phyloP scores from a whole-genome alignment of 2,888 invertebrate species.

The Noctua janthina region DNA sequence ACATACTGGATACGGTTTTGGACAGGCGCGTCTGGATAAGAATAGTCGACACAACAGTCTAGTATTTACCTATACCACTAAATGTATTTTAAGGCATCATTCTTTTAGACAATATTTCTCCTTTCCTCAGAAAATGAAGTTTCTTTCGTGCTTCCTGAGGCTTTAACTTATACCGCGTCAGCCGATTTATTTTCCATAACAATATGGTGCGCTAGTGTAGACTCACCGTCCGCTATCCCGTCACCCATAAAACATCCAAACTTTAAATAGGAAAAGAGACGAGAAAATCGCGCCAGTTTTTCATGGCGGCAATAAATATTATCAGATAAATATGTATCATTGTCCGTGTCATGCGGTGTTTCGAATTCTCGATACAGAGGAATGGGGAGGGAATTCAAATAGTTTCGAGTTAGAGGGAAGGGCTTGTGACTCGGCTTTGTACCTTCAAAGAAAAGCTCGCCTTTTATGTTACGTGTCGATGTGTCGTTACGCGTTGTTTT shows the following conservation, averaged over 20 bases:
- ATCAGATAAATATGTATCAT: conserved; percentile 89
- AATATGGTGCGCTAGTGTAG: conserved; percentile 50
- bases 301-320: conserved; percentile 86
- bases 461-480: conserved; percentile 75
- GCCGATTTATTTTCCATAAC: conserved; percentile 54
- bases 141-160: conserved; percentile 15
- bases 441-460: conserved; percentile 72
- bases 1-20: not conserved
- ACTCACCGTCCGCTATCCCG: conserved; percentile 54
- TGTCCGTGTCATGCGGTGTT: conserved; percentile 81
- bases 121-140: conserved; percentile 10
- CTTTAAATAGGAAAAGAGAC: conserved; percentile 86
- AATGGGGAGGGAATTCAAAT: conserved; percentile 81
- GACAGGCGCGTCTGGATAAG: not conserved
- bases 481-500: conserved; percentile 75
- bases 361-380: conserved; percentile 72
- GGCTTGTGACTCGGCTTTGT: conserved; percentile 67
- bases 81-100: not conserved
- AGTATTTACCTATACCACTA: not conserved
- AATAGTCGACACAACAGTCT: not conserved
- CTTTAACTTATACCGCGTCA: conserved; percentile 17
- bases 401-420: conserved; percentile 76
- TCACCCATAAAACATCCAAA: conserved; percentile 81
- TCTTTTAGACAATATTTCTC: not conserved
- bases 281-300: conserved; percentile 81